Evolutionary conservation across 2,797 vertebrate species (phyloP).

Genomic region (Sebastes nivosus): DNA sequence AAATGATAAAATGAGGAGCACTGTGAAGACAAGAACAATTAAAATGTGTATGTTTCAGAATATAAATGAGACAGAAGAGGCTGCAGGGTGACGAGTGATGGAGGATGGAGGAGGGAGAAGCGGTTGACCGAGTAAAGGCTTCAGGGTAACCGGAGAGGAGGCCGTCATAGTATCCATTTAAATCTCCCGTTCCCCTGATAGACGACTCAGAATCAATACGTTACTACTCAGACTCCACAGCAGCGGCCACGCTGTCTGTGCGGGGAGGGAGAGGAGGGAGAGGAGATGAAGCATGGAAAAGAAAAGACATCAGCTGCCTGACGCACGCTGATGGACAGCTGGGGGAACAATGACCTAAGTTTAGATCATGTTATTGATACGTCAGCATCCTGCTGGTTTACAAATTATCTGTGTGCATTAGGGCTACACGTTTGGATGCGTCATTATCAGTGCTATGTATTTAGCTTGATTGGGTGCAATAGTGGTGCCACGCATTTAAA

Average conservation of each 20-base stretch:
- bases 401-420: not conserved
- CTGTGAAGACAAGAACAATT: not conserved
- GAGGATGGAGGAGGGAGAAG: slow-evolving; percentile 9
- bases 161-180: slow-evolving; percentile 74
- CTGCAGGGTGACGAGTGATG: slow-evolving; percentile 8
- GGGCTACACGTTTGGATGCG: not conserved
- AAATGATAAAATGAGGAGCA: not conserved
- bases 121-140: slow-evolving; percentile 34
- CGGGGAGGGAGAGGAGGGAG: not conserved
- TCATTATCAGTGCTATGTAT: not conserved
- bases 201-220: slow-evolving; percentile 78
- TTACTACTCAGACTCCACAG: slow-evolving; percentile 67
- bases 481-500: not conserved
- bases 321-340: slow-evolving; percentile 33
- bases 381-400: slow-evolving; percentile 38
- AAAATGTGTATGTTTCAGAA: not conserved
- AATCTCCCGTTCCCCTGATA: slow-evolving; percentile 75
- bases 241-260: slow-evolving; percentile 54
- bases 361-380: slow-evolving; percentile 64
- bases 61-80: slow-evolving; percentile 9
- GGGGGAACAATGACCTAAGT: slow-evolving; percentile 61
- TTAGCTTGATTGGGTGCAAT: not conserved
- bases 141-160: slow-evolving; percentile 66
- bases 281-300: slow-evolving; percentile 4
- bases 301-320: slow-evolving; percentile 37